A percentile compares a stretch with the other conserved stretches of the same genome.
phyloP scores from a whole-genome alignment of 2,113 vertebrate genomes.

The Penelope pileata region DNA sequence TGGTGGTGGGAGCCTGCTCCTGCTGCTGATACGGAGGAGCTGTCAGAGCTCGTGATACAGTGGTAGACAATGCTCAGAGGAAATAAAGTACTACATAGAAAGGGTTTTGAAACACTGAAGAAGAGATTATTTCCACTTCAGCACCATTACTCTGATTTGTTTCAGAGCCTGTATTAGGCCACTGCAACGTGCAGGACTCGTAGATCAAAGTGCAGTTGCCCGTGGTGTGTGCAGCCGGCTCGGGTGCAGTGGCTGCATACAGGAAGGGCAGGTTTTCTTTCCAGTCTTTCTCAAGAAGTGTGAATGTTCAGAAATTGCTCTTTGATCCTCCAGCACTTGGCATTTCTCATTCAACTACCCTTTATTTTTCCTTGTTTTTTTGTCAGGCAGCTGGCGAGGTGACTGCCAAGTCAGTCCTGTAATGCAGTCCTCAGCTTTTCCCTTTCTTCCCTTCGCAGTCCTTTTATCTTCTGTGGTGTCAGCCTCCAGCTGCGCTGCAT shows the following conservation, averaged over 20 bases:
- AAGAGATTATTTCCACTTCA: slow-evolving; percentile 2
- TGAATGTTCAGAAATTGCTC: background rate
- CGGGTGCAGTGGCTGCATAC: background rate
- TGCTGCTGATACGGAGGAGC: background rate
- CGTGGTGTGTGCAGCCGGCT: background rate
- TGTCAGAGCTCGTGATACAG: background rate
- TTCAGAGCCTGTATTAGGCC: background rate
- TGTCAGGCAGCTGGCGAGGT: background rate
- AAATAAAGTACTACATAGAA: background rate
- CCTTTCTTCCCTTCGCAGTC: background rate
- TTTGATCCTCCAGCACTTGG: background rate
- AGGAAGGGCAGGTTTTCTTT: slow-evolving; percentile 19
- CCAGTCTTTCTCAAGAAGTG: background rate
- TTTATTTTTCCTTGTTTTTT: background rate
- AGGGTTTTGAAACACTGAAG: slow-evolving; percentile 27
- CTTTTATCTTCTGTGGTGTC: background rate
- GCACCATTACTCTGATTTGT: slow-evolving; percentile 5
- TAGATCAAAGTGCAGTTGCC: background rate
- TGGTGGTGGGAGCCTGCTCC: background rate
- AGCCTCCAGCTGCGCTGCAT: fast-evolving
- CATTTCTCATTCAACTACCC: background rate
- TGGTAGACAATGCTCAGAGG: background rate
- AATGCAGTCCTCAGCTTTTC: background rate
- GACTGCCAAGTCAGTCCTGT: background rate
- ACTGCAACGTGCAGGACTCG: background rate